Evolutionary conservation across 2,113 vertebrate species (phyloP), one percentile per base, ranked within the genome.

Genomic region (Rhinogobius similis): DNA sequence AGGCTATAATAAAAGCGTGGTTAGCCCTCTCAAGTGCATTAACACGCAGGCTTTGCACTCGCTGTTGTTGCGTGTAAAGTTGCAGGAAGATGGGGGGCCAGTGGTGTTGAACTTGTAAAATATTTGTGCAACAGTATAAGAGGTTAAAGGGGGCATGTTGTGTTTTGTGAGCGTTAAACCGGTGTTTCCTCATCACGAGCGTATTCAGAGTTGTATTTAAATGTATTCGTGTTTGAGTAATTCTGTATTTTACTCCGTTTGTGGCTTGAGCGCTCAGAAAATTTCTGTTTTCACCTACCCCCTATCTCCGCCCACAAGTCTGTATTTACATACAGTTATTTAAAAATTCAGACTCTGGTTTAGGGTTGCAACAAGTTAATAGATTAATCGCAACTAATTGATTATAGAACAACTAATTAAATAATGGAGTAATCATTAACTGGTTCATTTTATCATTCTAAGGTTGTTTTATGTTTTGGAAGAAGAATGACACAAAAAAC

Each of bases 1-100:
- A n/a, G 52, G 32, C 6, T 1, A 2, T 41, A 41, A 12, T 41
- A 10, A 41, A 2, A 41, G 10, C 39, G 11, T 41, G 39, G 39
- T 41, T 41, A 41, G 80, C 80, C 27, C 70, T 62, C 75, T 21
- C 3, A 36, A 68, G 67, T 73, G 71, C 61, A 9, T 76, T 58
- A 18, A 58, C 14, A 5, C 24, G 20, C 2, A 3, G 1, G 13
- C 26, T 58, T 56, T 56, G 29, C 5, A 29, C 6, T 16, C 1
- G 9, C 55, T 58, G 3, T 8, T 26, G 32, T 2, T 36, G 32
- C 10, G 23, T 3, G 23, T 26, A 13, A 16, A 56, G 53, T 56
- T 14, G 24, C 13, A 56, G 23, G 21, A 50, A 21, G 48, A 21
- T 23, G n/a, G 48, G 23, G 20, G 52, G 11, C n/a, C n/a, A n/a